Evolutionary conservation across 2,797 vertebrate species (phyloP), one percentile per base, ranked within the genome.

Genomic region (Tapera naevia): DNA sequence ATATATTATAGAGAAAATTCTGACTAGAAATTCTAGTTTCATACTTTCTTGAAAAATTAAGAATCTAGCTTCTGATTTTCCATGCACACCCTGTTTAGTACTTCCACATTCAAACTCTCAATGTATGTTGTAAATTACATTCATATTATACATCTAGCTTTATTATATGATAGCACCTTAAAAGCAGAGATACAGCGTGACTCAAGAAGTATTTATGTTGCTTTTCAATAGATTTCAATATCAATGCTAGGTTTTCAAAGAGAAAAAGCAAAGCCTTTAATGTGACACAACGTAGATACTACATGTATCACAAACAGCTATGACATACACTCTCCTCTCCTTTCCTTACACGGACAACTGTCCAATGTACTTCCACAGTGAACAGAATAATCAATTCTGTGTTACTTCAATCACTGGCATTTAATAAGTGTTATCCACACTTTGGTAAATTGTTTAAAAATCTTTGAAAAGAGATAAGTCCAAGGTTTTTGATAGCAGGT

Each of bases 251-350:
- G 13, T 88, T 80, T 84, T 43, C n/a, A 14, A 48, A 41, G 41
- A 66, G 67, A 75, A 88, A 92, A 48, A 54, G 13, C 43, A 60
- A 85, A 91, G 18, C 8, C 61, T 87, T 67, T 43, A 39, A n/a
- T 0, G 0, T 23, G 60, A 58, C 32, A 46, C 19, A 30, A 25
- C 21, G 35, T 10, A 30, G 18, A n/a, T 15, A 48, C 5, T 30
- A 32, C 17, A 28, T 12, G 8, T 4, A n/a, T 10, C 41, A 25
- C 22, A 33, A 7, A 32, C 6, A 64, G 41, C 22, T 48, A 21
- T 48, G 19, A 22, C 19, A 10, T 46, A 30, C 12, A 3, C 18
- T 54, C 33, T 62, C 54, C 45, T 67, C 32, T 53, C 51, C 50
- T 64, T 54, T 46, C 50, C 32, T 64, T 53, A 41, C 53, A 64